Percentiles rank a stretch among this genome's conserved stretches.
phyloP scores from a whole-genome alignment of 2,797 vertebrate species.

The Enoplosus armatus region DNA sequence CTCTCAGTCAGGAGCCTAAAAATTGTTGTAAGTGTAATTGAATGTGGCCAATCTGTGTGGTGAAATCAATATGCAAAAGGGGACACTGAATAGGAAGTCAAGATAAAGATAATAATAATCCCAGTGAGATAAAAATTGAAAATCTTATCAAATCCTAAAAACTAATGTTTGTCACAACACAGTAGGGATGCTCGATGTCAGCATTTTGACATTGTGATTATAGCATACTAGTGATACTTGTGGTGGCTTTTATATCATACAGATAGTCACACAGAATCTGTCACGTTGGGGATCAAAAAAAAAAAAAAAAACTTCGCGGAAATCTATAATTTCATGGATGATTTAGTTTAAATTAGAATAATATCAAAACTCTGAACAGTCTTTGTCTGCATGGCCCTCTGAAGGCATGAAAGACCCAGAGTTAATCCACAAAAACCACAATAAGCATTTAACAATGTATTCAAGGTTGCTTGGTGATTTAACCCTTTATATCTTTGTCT shows the following conservation, averaged over 20 bases:
- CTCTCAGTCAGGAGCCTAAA: too few species aligned
- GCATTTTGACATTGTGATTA: too few species aligned
- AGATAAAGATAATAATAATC: too few species aligned
- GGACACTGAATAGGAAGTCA: too few species aligned
- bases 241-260: background rate
- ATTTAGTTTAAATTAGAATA: background rate
- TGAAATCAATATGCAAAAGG: too few species aligned
- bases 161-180: too few species aligned
- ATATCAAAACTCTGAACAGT: background rate
- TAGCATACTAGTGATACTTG: background rate
- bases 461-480: slow-evolving; percentile 10
- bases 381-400: background rate
- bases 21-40: too few species aligned
- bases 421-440: slow-evolving; percentile 21
- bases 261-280: background rate
- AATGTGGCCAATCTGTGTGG: too few species aligned
- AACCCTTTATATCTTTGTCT: slow-evolving; percentile 12
- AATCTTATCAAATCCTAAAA: too few species aligned
- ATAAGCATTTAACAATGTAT: slow-evolving; percentile 15
- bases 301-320: background rate
- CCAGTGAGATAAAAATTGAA: too few species aligned
- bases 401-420: background rate
- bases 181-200: background rate
- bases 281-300: background rate
- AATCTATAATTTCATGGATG: background rate